Base-by-base conservation (phyloP, 2,888 invertebrate species). In the Monoplex corrugatus region DNA sequence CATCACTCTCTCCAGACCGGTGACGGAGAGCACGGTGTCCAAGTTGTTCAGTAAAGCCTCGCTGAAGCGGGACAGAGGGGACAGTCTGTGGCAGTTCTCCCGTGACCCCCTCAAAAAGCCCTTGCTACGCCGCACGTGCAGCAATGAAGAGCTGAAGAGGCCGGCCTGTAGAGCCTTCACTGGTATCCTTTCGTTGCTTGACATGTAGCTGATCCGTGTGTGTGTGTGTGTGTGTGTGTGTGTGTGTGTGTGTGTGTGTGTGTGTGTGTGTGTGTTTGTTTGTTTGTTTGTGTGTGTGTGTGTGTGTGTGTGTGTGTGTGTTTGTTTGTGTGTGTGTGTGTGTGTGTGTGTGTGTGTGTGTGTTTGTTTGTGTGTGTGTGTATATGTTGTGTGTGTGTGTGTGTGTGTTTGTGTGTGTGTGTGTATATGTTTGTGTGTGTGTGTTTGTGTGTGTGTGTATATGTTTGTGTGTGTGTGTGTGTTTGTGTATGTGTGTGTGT, bases 1-100 rank as follows among this genome's bases (percentile, higher is more conserved):
- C 28, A 5, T 19, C 63, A 28, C 63, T 63, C 63, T 63, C 23
- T 19, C 23, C 90, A 95, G 95, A 78, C 92, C 91, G 80, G 35
- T 91, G 8, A 92, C 89, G 38, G 94, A 94, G 86, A 94, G 89
- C 85, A 88, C 93, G 0, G 92, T 94, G 10, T 92, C 93, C 10
- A 94, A 94, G 86, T 80, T 95, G 16, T 89, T 95, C 28, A 91
- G 91, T 32, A 94, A 94, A 87, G 93, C 94, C 0, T 94, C 95
- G 1, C 87, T 94, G 82, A 94, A 94, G 75, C 92, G 92, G 50
- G 93, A 94, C 40, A 92, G 92, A 82, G 91, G 90, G 23, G 88
- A 90, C 13, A 63, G 87, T 5, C 45, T 89, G 2, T 94, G 94
- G 95, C 91, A 93, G 85, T 93, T 92, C 88, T 92, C 92, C 44